Evolutionary conservation across 2,888 invertebrate species (phyloP), one percentile per base, ranked within the genome.

Genomic region (Drosophila pseudotakahashii): DNA sequence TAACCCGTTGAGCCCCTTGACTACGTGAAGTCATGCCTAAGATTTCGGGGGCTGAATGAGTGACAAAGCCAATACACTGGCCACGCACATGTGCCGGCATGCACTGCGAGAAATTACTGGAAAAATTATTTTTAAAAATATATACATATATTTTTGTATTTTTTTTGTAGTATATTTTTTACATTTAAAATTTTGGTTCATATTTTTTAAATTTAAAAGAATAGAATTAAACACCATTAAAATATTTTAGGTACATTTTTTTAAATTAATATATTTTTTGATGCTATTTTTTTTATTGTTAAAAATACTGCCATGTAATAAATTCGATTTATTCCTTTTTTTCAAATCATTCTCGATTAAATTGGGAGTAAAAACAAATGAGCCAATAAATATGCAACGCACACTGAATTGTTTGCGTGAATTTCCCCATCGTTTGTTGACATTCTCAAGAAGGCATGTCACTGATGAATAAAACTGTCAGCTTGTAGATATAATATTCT

Each of bases 21-120:
- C 77, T 81, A 81, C 86, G 83, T 81, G 81, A 50, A 77, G 83
- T 60, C 80, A 85, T 82, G 86, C 77, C 69, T 68, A 79, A 55
- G 86, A 79, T 79, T 72, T 71, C 44, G 47, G 82, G 48, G 60
- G 50, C 66, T 67, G 70, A 75, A 66, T 82, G 75, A 85, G 63
- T 73, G 75, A 55, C 77, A 66, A 81, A 58, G 52, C 39, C 66
- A 62, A 70, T 51, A 36, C 44, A 37, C 11, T 53, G 68, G 53
- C 26, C 36, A 67, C 66, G 66, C 64, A 64, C 64, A 67, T 67
- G 68, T 14, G 36, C 41, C 39, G 30, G 34, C 2, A 19, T 30
- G 42, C 69, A 67, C 67, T 55, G 41, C 26, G 14, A 53, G 53
- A 66, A 62, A 64, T 42, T 6, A 10, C 32, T 11, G 32, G 10